Evolutionary conservation across 2,113 vertebrate species (phyloP), one percentile per base, ranked within the genome.

Genomic region (Furnarius figulus): DNA sequence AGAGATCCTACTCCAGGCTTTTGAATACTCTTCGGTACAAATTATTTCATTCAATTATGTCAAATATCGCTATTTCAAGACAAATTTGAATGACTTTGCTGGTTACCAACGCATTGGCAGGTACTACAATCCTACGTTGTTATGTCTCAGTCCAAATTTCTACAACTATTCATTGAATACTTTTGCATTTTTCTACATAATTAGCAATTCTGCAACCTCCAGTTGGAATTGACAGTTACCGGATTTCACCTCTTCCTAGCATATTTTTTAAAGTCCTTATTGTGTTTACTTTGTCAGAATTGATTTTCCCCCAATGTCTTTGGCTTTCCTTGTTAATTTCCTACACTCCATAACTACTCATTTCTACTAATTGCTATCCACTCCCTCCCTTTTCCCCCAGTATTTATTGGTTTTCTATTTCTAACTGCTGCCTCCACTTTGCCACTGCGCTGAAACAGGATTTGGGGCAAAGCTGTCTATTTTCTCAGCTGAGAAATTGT

Each of bases 141-240:
- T 91, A 21, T 37, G 35, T n/a, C 74, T 82, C 81, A 76, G 53
- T 39, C 66, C 87, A n/a, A 81, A 87, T 82, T 47, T 33, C 82
- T n/a, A 65, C 50, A 28, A 67, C 27, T 87, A 35, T 72, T 94
- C 82, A 65, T 63, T 83, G 71, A 84, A 80, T 27, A 61, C 30
- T 92, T 87, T 18, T 74, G 80, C 89, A 85, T 93, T 95, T 96
- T 92, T 80, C 91, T 87, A 50, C 73, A 7, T 84, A 92, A 96
- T 96, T 92, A 95, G 77, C 89, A 70, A 86, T 70, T 91, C 66
- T 59, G 73, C 77, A 87, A 11, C 78, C 77, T 75, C 90, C 65
- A 39, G 81, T 93, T 59, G 79, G 74, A 85, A 92, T 46, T 50
- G 27, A 71, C 83, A 67, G 25, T 81, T 80, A 65, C 79, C 20